Percentiles rank a stretch among this genome's conserved stretches.
phyloP scores from a whole-genome alignment of 2,797 vertebrate species.

The Buphagus erythrorhynchus region DNA sequence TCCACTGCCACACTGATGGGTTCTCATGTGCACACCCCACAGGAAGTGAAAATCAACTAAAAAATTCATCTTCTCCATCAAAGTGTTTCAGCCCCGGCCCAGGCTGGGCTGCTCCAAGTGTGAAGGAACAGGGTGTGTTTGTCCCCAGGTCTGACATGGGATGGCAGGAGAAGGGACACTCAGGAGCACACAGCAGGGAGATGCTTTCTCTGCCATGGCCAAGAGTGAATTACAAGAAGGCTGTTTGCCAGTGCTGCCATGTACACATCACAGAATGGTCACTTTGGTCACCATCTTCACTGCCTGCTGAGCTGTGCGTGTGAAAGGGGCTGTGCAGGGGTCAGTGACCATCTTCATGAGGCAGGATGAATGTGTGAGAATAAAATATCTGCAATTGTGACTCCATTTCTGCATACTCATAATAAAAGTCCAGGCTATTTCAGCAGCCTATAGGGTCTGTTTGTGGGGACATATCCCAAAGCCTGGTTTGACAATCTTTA shows the following conservation, averaged over 20 bases:
- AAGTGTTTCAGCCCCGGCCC: not conserved
- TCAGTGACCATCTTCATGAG: not conserved
- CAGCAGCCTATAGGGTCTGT: not conserved
- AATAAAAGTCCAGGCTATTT: not conserved
- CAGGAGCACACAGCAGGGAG: not conserved
- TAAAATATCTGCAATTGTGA: not conserved
- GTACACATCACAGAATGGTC: not conserved
- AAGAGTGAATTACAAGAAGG: not conserved
- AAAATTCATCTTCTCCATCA: not conserved
- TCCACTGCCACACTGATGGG: not conserved
- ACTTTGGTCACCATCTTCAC: not conserved
- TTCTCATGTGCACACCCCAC: not conserved
- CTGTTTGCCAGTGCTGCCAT: not conserved
- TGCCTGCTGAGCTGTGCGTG: not conserved
- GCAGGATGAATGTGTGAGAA: not conserved
- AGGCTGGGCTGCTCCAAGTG: not conserved
- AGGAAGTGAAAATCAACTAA: not conserved
- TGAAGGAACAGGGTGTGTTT: not conserved
- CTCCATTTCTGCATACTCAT: not conserved
- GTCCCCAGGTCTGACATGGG: accelerated
- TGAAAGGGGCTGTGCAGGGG: not conserved
- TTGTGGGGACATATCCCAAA: not conserved
- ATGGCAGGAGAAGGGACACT: not conserved
- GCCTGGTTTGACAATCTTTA: not conserved
- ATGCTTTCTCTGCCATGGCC: not conserved